A percentile compares a stretch with the other conserved stretches of the same genome.
phyloP scores from a whole-genome alignment of 1,140 invertebrate genomes.

The Acromyrmex heyeri region DNA sequence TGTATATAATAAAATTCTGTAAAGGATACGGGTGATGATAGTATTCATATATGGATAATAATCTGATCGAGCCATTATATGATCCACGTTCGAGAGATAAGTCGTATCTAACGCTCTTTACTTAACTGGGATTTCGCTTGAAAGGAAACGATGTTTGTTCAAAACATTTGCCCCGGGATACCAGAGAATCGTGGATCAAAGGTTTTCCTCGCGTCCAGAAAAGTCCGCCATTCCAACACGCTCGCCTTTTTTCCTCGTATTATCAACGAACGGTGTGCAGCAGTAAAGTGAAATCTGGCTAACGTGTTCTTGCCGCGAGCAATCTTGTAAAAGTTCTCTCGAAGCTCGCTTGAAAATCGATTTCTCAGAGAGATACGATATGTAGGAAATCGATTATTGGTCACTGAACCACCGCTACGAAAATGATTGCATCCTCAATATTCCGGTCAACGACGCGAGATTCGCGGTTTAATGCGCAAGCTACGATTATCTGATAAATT shows the following conservation, averaged over 20 bases:
- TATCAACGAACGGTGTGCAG: conserved; percentile 60
- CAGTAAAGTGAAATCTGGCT: conserved; percentile 62
- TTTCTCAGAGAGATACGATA: conserved; percentile 53
- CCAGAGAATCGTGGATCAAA: conserved; percentile 57
- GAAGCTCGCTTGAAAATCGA: conserved; percentile 52
- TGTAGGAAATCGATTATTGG: conserved; percentile 57
- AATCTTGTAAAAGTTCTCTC: conserved; percentile 56
- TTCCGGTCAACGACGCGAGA: conserved; percentile 15
- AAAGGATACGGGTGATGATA: neutral
- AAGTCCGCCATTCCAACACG: conserved; percentile 65
- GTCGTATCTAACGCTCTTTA: conserved; percentile 35
- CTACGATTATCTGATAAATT: conserved; percentile 33
- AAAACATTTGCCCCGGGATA: conserved; percentile 56
- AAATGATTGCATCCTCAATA: conserved; percentile 50
- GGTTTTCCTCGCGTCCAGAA: conserved; percentile 42
- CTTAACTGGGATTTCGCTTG: conserved; percentile 21
- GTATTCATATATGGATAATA: neutral
- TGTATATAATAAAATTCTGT: neutral
- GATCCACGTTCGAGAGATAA: conserved; percentile 19
- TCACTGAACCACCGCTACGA: conserved; percentile 9
- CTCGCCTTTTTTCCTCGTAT: conserved; percentile 55
- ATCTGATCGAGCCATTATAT: conserved; percentile 33
- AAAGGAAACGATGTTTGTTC: conserved; percentile 56
- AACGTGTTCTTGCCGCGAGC: conserved; percentile 53
- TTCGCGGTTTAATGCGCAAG: conserved; percentile 22